phyloP scores from a whole-genome alignment of 2,888 invertebrate species.

The Iphiclides podalirius region DNA sequence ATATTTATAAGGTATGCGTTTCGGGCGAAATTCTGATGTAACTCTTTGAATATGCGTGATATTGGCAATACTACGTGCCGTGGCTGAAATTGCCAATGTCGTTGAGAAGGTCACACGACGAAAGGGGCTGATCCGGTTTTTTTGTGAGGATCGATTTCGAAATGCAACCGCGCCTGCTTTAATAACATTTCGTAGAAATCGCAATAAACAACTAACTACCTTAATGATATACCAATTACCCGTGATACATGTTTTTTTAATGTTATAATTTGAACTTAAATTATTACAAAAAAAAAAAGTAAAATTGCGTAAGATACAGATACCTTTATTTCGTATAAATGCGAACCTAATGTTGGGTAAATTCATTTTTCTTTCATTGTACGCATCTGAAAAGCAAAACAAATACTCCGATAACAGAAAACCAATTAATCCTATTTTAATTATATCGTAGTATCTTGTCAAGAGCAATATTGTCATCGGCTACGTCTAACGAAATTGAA shows the following conservation, averaged over 20 bases:
- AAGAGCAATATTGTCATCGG: background rate
- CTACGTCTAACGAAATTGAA: constrained; percentile 1
- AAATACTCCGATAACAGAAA: constrained; percentile 1
- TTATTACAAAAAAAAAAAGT: too few relatives aligned
- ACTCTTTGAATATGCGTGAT: background rate
- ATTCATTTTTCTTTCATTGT: background rate
- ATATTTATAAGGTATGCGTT: too few relatives aligned
- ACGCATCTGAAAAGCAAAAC: constrained; percentile 2
- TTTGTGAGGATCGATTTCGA: background rate
- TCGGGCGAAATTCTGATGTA: background rate
- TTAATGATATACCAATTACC: too few relatives aligned
- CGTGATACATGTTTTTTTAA: too few relatives aligned
- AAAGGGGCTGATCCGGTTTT: constrained; percentile 4
- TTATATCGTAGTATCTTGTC: background rate
- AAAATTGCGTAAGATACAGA: too few relatives aligned
- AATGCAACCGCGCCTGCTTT: too few relatives aligned
- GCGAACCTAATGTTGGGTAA: background rate
- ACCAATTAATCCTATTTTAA: constrained; percentile 4
- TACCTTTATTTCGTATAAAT: background rate
- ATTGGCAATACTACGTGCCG: constrained; percentile 2
- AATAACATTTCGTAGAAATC: too few relatives aligned
- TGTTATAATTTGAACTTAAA: too few relatives aligned
- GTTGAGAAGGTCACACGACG: constrained; percentile 18
- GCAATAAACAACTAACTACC: too few relatives aligned
- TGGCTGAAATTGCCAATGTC: constrained; percentile 15